Percentiles rank a stretch among this genome's conserved stretches.
Conservation (phyloP, 2,797 vertebrate species). For the Enteromius mattozi region DNA sequence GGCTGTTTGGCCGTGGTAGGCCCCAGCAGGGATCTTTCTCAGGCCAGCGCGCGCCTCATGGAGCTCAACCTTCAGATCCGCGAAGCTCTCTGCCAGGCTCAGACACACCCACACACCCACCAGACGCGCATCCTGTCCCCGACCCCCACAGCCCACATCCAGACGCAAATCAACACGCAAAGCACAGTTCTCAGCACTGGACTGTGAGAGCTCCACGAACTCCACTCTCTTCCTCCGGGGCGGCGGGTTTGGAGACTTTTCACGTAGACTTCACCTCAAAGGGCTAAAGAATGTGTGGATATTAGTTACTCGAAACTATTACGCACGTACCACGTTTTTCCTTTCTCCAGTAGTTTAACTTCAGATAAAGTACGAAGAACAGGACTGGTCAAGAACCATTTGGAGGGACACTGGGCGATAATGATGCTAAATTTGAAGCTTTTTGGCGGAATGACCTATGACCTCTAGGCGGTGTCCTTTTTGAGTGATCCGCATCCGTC, state of each 20-base stretch:
- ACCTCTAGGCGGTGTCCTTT: conserved; percentile 58
- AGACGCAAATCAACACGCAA: conserved; percentile 56
- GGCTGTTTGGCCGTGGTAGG: conserved; percentile 93
- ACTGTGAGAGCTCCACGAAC: conserved; percentile 79
- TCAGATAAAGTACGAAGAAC: conserved; percentile 64
- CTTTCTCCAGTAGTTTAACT: conserved; percentile 75
- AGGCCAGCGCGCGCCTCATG: conserved; percentile 93
- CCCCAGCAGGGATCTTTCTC: conserved; percentile 91
- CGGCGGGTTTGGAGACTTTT: conserved; percentile 56
- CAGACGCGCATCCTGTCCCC: conserved; percentile 65
- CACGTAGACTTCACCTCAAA: conserved; percentile 72
- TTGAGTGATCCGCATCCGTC: conserved; percentile 23
- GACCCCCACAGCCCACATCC: conserved; percentile 32
- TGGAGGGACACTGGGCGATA: conserved; percentile 68
- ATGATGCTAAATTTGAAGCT: conserved; percentile 81
- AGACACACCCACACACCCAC: conserved; percentile 80
- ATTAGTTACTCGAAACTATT: conserved; percentile 68
- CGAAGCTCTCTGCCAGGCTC: conserved; percentile 89
- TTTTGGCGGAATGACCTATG: conserved; percentile 82
- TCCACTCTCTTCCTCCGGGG: conserved; percentile 18
- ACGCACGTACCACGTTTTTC: conserved; percentile 14
- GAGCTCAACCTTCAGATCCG: conserved; percentile 97
- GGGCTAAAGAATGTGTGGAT: conserved; percentile 81
- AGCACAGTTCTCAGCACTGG: conserved; percentile 83
- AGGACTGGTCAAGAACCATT: conserved; percentile 68